phyloP scores from a whole-genome alignment of 2,113 vertebrate genomes.

The Corythaixoides concolor region DNA sequence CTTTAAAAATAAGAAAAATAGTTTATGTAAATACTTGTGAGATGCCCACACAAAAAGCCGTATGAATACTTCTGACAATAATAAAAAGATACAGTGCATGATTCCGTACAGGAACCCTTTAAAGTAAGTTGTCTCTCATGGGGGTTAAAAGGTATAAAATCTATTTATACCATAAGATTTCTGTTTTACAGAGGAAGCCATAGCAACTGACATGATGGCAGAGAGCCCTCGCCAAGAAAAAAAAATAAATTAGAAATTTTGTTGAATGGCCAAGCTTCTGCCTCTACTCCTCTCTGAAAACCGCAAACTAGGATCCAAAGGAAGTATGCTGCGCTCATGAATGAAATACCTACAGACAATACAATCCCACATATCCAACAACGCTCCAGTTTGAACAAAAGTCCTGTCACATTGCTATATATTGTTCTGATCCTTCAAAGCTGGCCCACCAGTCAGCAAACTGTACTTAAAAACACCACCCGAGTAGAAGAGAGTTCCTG shows the following conservation, averaged over 20 bases:
- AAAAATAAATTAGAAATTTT: not conserved
- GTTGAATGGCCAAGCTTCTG: constrained; percentile 37
- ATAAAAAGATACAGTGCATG: not conserved
- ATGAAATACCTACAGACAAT: constrained; percentile 26
- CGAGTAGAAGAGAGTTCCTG: constrained; percentile 25
- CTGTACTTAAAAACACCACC: not conserved
- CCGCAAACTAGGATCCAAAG: not conserved
- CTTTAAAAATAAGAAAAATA: not conserved
- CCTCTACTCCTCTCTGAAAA: not conserved
- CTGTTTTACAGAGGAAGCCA: constrained; percentile 42
- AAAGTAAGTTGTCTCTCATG: not conserved
- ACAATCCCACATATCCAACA: not conserved
- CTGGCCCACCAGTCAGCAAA: constrained; percentile 5
- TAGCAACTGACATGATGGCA: constrained; percentile 37
- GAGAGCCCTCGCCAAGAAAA: not conserved
- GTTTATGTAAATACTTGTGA: not conserved
- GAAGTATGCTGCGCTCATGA: not conserved
- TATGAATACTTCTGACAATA: not conserved
- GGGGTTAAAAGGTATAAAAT: not conserved
- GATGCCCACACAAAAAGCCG: not conserved
- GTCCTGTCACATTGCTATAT: not conserved
- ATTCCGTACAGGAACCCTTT: not conserved
- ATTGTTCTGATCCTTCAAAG: not conserved
- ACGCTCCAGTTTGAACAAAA: not conserved
- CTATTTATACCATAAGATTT: not conserved